These are phyloP conservation scores for Cosmia trapezina DNA, from an alignment of 2,888 invertebrate species.

Conservation along the genomic window DNA sequence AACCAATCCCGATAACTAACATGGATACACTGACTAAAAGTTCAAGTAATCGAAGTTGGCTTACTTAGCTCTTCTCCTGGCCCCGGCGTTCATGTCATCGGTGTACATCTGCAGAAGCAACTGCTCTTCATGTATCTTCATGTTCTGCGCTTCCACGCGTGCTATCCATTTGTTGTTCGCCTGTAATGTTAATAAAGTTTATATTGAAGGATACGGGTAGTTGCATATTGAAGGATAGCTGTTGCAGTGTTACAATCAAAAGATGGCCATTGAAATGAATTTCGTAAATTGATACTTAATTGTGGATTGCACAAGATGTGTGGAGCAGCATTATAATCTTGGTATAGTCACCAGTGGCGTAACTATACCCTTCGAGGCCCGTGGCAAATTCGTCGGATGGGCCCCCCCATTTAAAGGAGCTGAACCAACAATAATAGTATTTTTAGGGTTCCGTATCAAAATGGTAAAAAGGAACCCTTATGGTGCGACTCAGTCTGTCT, in stretches of 20 bases:
- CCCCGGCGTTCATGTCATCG: constrained; percentile 83
- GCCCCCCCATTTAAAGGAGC: too few relatives aligned
- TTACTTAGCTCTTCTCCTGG: constrained; percentile 80
- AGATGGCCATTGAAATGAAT: too few relatives aligned
- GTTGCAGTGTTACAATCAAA: neutral
- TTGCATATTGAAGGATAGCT: too few relatives aligned
- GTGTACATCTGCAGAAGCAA: constrained; percentile 82
- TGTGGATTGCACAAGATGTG: neutral
- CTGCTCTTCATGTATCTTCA: constrained; percentile 82
- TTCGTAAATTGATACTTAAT: neutral
- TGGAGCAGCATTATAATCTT: neutral
- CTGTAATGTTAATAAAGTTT: constrained; percentile 64
- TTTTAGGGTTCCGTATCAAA: too few relatives aligned
- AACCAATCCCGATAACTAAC: neutral
- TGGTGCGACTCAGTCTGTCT: too few relatives aligned
- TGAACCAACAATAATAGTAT: too few relatives aligned
- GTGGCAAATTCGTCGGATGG: too few relatives aligned
- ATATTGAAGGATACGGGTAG: too few relatives aligned
- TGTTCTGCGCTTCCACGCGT: constrained; percentile 82
- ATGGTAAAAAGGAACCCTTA: too few relatives aligned
- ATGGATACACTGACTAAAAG: neutral
- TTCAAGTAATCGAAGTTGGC: constrained; percentile 17
- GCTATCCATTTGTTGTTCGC: constrained; percentile 84
- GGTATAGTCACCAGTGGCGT: too few relatives aligned
- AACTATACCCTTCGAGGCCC: too few relatives aligned